A percentile compares a stretch with the other conserved stretches of the same genome.
Evolutionary conservation across 2,888 invertebrate species (phyloP).

Genomic region (Nemoura dubitans): DNA sequence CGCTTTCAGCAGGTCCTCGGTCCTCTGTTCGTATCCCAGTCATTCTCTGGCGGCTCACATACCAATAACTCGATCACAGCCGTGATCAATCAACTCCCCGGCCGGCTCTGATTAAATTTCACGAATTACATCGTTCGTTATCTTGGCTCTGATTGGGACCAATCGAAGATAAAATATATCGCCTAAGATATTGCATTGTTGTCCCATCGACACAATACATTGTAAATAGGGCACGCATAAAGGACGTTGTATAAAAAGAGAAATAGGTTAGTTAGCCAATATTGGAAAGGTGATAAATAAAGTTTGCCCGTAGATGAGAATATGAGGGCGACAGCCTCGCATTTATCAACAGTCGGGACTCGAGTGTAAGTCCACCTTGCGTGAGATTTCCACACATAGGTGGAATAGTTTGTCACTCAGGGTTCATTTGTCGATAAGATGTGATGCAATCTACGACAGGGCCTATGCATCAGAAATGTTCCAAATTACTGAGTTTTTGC

Average conservation of each 20-base stretch:
- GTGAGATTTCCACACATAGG: no score
- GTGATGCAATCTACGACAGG: no score
- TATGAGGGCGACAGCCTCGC: not conserved
- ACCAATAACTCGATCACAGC: not conserved
- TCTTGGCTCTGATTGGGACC: not conserved
- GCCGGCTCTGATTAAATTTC: not conserved
- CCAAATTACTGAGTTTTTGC: no score
- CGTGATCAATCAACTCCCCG: not conserved
- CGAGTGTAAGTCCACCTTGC: not conserved
- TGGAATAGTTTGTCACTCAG: no score
- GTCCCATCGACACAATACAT: not conserved
- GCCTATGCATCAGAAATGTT: no score
- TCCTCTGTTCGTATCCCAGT: not conserved
- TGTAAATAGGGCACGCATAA: not conserved
- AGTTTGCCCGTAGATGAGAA: not conserved
- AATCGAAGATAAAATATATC: not conserved
- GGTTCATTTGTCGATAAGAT: no score
- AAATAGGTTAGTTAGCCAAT: constrained; percentile 7
- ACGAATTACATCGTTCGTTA: not conserved
- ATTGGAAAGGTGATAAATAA: not conserved
- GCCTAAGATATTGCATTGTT: no score
- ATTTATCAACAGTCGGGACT: not conserved
- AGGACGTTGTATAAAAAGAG: not conserved
- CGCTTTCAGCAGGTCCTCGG: not conserved
- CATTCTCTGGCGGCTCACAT: not conserved